Base-by-base conservation (phyloP, 2,797 vertebrate genomes). In the Syncerus caffer region DNA sequence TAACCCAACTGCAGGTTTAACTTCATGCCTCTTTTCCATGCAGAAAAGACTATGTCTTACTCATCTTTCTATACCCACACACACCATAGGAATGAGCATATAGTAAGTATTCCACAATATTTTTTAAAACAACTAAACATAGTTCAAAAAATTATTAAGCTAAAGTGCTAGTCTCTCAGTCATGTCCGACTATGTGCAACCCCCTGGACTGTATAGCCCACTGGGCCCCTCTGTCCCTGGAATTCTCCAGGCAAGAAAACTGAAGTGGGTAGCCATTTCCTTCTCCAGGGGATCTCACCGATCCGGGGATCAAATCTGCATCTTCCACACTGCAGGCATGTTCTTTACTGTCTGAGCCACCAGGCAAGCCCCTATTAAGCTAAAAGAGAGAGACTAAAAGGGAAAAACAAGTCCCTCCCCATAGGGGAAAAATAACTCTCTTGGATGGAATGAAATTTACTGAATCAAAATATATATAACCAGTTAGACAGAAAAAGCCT, bases 401-500 rank as follows among this genome's bases (percentile, higher is more conserved):
- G 57, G 60, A 83, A 95, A 92, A 91, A 9, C 10, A 87, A 90
- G 19, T 51, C 21, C 21, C 16, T 95, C 25, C 38, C 17, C 10
- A 17, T 57, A 76, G 34, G 38, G 78, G 71, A 64, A 71, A 83
- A 97, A 83, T 92, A 92, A 82, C 82, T 83, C n/a, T 85, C n/a
- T 93, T 55, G 93, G 87, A 90, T 87, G 60, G 34, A 85, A 89
- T 87, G 29, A 93, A 91, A 91, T 96, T 96, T 94, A 76, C 67
- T 94, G 85, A 96, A 87, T 96, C 53, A 94, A 96, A 95, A 97
- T 90, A 90, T 76, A 92, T 89, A 92, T 82, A 97, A 95, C 84
- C 64, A 97, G 94, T 97, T 96, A 97, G 95, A 95, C 71, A 96
- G 71, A 93, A 96, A 97, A 98, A 97, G 58, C 42, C 74, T 34